A percentile compares a stretch with the other conserved stretches of the same genome.
Conservation (phyloP, 1,140 invertebrate species). For the Bombus superbus region DNA sequence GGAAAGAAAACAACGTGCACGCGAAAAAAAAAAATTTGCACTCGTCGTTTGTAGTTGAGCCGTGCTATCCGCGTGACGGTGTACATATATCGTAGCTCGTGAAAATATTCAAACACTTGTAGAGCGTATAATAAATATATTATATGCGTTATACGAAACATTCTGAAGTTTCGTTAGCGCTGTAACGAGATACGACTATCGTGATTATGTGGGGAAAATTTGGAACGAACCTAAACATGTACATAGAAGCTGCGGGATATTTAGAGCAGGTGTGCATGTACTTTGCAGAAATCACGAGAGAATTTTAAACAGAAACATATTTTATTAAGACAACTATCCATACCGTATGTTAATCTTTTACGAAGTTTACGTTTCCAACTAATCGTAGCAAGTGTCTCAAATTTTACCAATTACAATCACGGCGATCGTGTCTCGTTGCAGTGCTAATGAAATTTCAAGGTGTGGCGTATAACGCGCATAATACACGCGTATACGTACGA, state of each 20-base stretch:
- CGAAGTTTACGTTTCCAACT: too few relatives aligned
- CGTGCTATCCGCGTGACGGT: not conserved
- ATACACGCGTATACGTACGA: too few relatives aligned
- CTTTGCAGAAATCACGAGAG: not conserved
- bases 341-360: too few relatives aligned
- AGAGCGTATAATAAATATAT: too few relatives aligned
- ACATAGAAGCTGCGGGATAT: not conserved
- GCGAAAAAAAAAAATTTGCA: not conserved
- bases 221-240: not conserved
- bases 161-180: not conserved
- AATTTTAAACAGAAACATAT: too few relatives aligned
- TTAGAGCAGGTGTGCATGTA: not conserved
- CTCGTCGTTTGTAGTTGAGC: not conserved
- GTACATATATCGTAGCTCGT: too few relatives aligned
- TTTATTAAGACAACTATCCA: too few relatives aligned
- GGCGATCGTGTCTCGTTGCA: too few relatives aligned
- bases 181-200: not conserved
- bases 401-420: not conserved
- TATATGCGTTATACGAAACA: too few relatives aligned
- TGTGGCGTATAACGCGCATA: too few relatives aligned
- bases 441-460: not conserved
- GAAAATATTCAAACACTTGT: too few relatives aligned
- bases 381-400: too few relatives aligned
- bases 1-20: constrained; percentile 1
- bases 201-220: not conserved